Conservation (phyloP, 2,113 vertebrate genomes). For the Tylochromis polylepis region DNA sequence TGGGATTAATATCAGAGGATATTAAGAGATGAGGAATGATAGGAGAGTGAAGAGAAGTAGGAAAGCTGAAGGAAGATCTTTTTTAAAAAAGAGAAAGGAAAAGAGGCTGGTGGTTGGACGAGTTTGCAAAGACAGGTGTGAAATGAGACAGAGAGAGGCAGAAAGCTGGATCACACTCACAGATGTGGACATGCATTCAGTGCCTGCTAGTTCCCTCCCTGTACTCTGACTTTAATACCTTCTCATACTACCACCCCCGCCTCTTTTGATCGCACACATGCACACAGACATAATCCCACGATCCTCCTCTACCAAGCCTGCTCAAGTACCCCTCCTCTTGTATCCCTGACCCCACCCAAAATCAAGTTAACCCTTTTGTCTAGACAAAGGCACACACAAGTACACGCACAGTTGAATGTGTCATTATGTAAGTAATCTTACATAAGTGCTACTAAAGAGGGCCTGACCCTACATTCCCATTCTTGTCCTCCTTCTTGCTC, state of each 20-base stretch:
- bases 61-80: not conserved
- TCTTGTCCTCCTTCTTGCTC: not conserved
- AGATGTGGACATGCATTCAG: slow-evolving; percentile 56
- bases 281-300: slow-evolving; percentile 61
- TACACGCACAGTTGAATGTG: slow-evolving; percentile 12
- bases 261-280: slow-evolving; percentile 14
- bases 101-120: not conserved
- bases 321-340: slow-evolving; percentile 45
- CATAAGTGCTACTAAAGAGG: slow-evolving; percentile 50
- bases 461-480: slow-evolving; percentile 29
- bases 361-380: slow-evolving; percentile 2
- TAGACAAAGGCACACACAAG: slow-evolving; percentile 15
- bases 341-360: slow-evolving; percentile 19
- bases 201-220: slow-evolving; percentile 31
- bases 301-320: slow-evolving; percentile 53
- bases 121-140: slow-evolving; percentile 8
- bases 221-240: slow-evolving; percentile 56
- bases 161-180: slow-evolving; percentile 24
- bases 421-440: slow-evolving; percentile 63
- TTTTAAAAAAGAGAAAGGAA: not conserved
- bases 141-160: slow-evolving; percentile 2
- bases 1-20: slow-evolving; percentile 34
- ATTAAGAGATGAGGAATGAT: not conserved
- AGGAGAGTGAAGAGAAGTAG: not conserved
- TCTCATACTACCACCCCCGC: not conserved